Evolutionary conservation across 1,140 invertebrate genomes (phyloP), one percentile per base, ranked within the genome.

Genomic region (Lepidostoma basale): DNA sequence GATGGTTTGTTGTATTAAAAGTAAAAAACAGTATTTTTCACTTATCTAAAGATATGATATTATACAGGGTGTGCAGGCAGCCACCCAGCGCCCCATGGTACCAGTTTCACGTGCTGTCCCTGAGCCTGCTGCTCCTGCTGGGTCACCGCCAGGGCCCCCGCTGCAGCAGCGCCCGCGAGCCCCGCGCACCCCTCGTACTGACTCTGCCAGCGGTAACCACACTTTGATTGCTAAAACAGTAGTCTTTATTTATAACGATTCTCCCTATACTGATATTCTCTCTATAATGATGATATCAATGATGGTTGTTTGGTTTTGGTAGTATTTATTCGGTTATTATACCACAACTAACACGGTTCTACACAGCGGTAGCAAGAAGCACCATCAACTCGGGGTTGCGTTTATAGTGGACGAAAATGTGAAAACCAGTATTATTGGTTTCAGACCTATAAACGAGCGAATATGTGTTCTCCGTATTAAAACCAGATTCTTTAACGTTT

Each of bases 121-220:
- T 3, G 16, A 14, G 28, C 45, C 18, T 10, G n/a, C 65, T 33
- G 3, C 25, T 28, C 49, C 12, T 12, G 56, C 4, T n/a, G 23
- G 56, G 12, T 18, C 63, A 0, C 44, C 40, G 2, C 22, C 63
- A 9, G 54, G 63, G 4, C 66, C 56, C 36, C 67, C 62, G 45
- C 70, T 42, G 36, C 22, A 60, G 22, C 56, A 72, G 56, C 40
- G 70, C 12, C 62, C 70, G 5, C 62, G 70, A 20, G 30, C 70
- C 23, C 25, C 36, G n/a, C 62, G 67, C n/a, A 56, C 40, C 2
- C 66, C 67, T 2, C 56, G 36, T 9, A 49, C 23, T 14, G 71
- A 73, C 40, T 68, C 66, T 10, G 67, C 23, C 36, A 68, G 52
- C 33, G 56, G 56, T 60, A 25, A 60, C 12, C 12, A 6, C 12